Conservation (phyloP, 2,797 vertebrate species). For the Rhodeus uyekii region DNA sequence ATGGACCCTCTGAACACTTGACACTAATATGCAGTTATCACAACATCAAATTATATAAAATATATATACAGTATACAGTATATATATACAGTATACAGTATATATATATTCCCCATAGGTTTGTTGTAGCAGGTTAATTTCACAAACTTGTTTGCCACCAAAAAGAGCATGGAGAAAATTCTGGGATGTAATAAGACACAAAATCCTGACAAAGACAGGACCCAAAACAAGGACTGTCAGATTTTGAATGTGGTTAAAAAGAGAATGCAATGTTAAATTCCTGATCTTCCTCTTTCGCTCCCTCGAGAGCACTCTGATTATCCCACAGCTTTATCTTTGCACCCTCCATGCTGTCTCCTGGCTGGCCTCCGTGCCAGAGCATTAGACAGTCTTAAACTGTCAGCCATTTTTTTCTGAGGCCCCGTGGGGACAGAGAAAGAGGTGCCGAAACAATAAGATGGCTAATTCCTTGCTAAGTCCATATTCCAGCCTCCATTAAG, state of each 20-base stretch:
- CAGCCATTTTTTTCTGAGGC: slow-evolving; percentile 34
- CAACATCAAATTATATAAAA: too few relatives aligned
- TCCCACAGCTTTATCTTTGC: slow-evolving; percentile 25
- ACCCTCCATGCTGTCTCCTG: slow-evolving; percentile 30
- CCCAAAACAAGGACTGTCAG: neutral
- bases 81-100: too few relatives aligned
- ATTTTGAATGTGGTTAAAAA: slow-evolving; percentile 10
- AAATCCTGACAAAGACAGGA: slow-evolving; percentile 33
- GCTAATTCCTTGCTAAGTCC: slow-evolving; percentile 40
- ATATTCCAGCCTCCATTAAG: slow-evolving; percentile 17
- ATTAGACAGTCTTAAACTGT: slow-evolving; percentile 54
- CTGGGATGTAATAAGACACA: slow-evolving; percentile 4
- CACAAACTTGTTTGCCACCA: slow-evolving; percentile 9
- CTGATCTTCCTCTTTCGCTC: slow-evolving; percentile 27
- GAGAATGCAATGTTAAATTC: slow-evolving; percentile 20
- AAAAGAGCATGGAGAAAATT: slow-evolving; percentile 3
- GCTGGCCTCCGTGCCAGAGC: slow-evolving; percentile 23
- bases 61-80: too few relatives aligned
- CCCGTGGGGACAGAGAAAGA: slow-evolving; percentile 28
- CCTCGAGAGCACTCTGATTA: slow-evolving; percentile 26
- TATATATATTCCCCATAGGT: slow-evolving; percentile 3
- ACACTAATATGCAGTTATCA: slow-evolving; percentile 21
- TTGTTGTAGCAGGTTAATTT: slow-evolving; percentile 17
- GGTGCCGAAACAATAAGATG: slow-evolving; percentile 46
- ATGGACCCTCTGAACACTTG: slow-evolving; percentile 6